Base-by-base conservation (phyloP, 1,140 invertebrate genomes). In the Berghia stephanieae region DNA sequence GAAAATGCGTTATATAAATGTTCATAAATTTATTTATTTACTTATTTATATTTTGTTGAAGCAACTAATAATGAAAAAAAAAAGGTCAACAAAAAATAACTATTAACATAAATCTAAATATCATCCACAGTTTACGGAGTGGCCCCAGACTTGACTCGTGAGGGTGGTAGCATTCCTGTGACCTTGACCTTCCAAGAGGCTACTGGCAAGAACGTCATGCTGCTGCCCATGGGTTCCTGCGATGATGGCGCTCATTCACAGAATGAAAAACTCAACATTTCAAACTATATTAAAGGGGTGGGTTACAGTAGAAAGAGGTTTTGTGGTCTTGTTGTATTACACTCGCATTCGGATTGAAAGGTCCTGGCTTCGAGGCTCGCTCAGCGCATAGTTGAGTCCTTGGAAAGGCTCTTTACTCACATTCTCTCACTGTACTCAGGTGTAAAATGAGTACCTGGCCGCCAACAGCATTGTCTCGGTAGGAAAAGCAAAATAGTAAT, bases 241-340 rank as follows among this genome's bases (percentile, higher is more conserved):
- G 97, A 99, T 89, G 98, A 99, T 91, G 97, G 97, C 79, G 97
- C 97, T 77, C 98, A 99, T 91, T 98, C 96, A 0, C 98, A 99
- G 90, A 99, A 99, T 91, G 98, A 99, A 89, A 99, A 99, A 89
- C 92, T 99, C 80, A 94, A 98, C 90, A 91, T 94, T 74, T 91
- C 91, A 69, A 99, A 98, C 90, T 99, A 98, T 84, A 96, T 98
- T 82, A 93, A 96, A 90, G 97, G 97, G 78, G 96, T 98, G 91
- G 80, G 81, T 81, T 38, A 46, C 16, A 34, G 6, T 3, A 31
- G 16, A 71, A 2, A n/a, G 6, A 40, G 60, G 36, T 6, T 49
- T 55, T 70, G 8, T 68, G 13, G n/a, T 46, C 5, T 18, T 44
- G 38, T 27, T 16, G 18, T 46, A 16, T 67, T 36, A 27, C 3